Evolutionary conservation across 2,797 vertebrate genomes (phyloP), one percentile per base, ranked within the genome.

Genomic region (Bryconaethiops microstoma): DNA sequence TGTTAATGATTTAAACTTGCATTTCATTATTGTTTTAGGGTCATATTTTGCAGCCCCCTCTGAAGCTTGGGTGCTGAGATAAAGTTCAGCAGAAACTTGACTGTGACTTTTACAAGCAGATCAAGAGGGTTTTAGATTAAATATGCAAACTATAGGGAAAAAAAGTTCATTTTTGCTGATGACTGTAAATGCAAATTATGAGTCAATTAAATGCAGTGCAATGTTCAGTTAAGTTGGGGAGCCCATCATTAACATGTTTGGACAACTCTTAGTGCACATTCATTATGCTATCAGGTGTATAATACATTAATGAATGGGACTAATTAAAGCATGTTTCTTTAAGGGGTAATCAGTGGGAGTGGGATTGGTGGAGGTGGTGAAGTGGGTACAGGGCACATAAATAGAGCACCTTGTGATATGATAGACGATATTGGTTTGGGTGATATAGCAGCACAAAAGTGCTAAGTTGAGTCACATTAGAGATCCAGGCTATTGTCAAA

Each of bases 131-230:
- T 87, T 84, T 88, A 92, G 92, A 93, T 94, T 92, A 92, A 91
- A 93, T 93, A 94, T 92, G 90, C 92, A 91, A 92, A 91, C 90
- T 90, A 89, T 85, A 91, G 91, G 92, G 90, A 75, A 92, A 90
- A 1, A 93, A 35, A 62, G 60, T 63, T 85, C 14, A 10, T 35
- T 85, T 85, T 79, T 87, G 86, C 79, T 87, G 79, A 88, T 86
- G 84, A 77, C 60, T 57, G 23, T 81, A 84, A 85, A 87, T 88
- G 86, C 85, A 87, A 88, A 86, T 86, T 82, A 87, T 76, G 82
- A 85, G 79, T 87, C 82, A 87, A 85, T 86, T 83, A 86, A 83
- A 86, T 85, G 72, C 74, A 78, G 84, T 5, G 42, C 29, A 35
- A 59, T 76, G 67, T 65, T 77, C 74, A 85, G 65, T 85, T 88